These are phyloP conservation scores for Hippotragus niger DNA, from an alignment of 2,113 vertebrate genomes.

Conservation along the genomic window DNA sequence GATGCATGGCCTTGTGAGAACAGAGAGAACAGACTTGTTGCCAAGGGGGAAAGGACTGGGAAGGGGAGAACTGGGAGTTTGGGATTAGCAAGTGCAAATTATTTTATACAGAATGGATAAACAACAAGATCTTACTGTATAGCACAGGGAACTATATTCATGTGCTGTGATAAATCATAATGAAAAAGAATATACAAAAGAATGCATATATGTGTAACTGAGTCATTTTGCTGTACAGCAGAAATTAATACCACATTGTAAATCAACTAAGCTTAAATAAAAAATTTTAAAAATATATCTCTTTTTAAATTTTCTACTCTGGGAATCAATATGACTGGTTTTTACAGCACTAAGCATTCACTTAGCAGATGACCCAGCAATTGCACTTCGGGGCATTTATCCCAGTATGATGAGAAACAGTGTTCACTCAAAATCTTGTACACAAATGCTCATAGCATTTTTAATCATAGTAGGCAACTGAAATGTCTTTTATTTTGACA, in stretches of 20 bases:
- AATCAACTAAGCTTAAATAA: background rate
- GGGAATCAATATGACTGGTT: background rate
- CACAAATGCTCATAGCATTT: background rate
- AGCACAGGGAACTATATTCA: background rate
- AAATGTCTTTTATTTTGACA: background rate
- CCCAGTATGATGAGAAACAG: background rate
- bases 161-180: background rate
- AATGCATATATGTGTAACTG: background rate
- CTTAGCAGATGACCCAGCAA: background rate
- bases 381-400: background rate
- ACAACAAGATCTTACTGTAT: background rate
- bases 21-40: background rate
- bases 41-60: background rate
- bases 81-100: background rate
- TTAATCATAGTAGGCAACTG: too few relatives aligned
- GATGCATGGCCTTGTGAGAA: background rate
- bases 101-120: background rate
- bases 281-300: fast-evolving
- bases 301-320: background rate
- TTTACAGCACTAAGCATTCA: background rate
- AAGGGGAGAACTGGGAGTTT: background rate
- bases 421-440: background rate
- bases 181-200: background rate
- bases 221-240: background rate
- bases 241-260: background rate